Percentiles rank a stretch among this genome's conserved stretches.
Conservation (phyloP, 2,797 vertebrate species). For the Poeciliopsis presidionis region DNA sequence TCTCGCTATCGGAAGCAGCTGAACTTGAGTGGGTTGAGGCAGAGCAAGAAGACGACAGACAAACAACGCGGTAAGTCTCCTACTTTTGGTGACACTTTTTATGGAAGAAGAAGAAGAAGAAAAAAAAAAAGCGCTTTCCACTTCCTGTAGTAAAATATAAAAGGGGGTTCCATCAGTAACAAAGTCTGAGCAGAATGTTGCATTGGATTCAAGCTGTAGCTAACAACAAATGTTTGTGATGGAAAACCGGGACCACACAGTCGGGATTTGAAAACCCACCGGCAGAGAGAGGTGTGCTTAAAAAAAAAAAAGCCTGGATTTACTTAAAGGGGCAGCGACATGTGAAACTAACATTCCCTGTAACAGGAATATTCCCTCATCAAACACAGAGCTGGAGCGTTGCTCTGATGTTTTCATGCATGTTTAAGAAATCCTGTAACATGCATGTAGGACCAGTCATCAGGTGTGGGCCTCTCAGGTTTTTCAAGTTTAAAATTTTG, state of each 20-base stretch:
- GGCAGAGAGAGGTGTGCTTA: constrained; percentile 53
- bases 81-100: constrained; percentile 37
- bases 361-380: no score
- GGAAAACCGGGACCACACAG: constrained; percentile 78
- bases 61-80: constrained; percentile 1
- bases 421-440: no score
- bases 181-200: constrained; percentile 52
- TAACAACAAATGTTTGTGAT: constrained; percentile 74
- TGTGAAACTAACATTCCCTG: no score
- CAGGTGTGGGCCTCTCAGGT: no score
- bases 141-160: constrained; percentile 35
- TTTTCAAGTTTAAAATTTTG: no score
- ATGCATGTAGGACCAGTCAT: no score
- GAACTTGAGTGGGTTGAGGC: neutral
- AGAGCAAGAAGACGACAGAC: constrained; percentile 20
- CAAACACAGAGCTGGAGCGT: no score
- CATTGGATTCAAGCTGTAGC: constrained; percentile 59
- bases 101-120: constrained; percentile 26
- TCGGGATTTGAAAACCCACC: constrained; percentile 53
- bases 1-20: constrained; percentile 23
- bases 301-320: constrained; percentile 8
- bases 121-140: constrained; percentile 33
- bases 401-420: no score
- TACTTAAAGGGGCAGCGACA: no score
- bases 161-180: constrained; percentile 55